phyloP scores from a whole-genome alignment of 2,888 invertebrate species.

The Tetragnatha montana region DNA sequence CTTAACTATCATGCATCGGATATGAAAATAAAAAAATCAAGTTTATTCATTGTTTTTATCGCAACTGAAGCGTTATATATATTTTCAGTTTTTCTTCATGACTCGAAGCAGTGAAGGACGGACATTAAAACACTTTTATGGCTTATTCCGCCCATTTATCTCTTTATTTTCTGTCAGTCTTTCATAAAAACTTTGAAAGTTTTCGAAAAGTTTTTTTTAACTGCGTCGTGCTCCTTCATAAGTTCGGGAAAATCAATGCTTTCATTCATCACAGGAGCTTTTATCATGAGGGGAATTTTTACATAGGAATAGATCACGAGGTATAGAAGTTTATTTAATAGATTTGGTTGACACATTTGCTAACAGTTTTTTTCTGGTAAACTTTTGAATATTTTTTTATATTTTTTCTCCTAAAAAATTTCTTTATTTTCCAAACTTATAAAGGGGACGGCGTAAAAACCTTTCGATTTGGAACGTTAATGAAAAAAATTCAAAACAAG shows the following conservation, averaged over 20 bases:
- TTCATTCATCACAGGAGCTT: not conserved
- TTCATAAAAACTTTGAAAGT: not conserved
- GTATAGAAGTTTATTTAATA: too few species aligned
- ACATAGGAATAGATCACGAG: not conserved
- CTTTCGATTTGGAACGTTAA: too few species aligned
- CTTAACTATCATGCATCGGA: not conserved
- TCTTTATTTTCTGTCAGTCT: not conserved
- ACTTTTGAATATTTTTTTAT: too few species aligned
- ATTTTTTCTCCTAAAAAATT: too few species aligned
- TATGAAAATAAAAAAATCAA: not conserved
- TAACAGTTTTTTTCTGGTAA: too few species aligned
- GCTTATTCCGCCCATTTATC: not conserved
- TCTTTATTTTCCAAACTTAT: too few species aligned
- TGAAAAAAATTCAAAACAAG: too few species aligned
- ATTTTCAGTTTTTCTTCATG: not conserved
- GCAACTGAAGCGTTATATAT: not conserved
- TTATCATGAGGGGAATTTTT: not conserved
- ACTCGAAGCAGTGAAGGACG: not conserved
- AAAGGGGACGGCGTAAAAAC: too few species aligned
- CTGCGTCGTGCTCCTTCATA: not conserved
- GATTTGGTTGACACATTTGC: too few species aligned
- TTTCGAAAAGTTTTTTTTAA: conserved; percentile 1
- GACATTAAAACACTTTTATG: not conserved
- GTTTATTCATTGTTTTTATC: not conserved
- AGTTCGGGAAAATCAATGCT: not conserved